Evolutionary conservation across 2,888 invertebrate genomes (phyloP).

Genomic region (Tetragonula carbonaria): DNA sequence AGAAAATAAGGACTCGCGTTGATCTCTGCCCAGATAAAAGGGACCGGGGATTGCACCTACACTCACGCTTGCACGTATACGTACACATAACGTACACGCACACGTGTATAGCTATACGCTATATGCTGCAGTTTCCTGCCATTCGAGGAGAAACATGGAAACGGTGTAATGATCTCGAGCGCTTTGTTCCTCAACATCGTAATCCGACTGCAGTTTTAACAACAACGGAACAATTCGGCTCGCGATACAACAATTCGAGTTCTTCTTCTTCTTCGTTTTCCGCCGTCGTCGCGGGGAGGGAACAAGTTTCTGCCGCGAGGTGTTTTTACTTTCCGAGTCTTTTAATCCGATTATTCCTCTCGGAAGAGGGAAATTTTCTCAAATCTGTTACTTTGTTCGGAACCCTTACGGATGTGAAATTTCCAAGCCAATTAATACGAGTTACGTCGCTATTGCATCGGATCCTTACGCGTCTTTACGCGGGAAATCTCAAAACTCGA

Average conservation of each 20-base stretch:
- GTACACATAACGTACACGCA: not conserved
- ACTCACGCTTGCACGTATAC: not conserved
- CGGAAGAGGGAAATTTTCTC: not conserved
- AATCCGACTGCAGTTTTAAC: slow-evolving; percentile 13
- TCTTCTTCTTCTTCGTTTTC: not conserved
- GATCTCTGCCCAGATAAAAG: slow-evolving; percentile 44
- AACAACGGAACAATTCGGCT: not conserved
- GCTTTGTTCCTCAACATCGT: slow-evolving; percentile 40
- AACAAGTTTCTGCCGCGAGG: too few relatives aligned
- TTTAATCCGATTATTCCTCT: not conserved
- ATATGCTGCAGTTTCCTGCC: slow-evolving; percentile 3
- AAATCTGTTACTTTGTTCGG: not conserved
- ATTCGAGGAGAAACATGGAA: slow-evolving; percentile 33
- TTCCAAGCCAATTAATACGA: too few relatives aligned
- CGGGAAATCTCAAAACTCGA: too few relatives aligned
- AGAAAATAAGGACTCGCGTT: slow-evolving; percentile 41
- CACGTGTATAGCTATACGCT: too few relatives aligned
- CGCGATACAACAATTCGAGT: not conserved
- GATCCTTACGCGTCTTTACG: too few relatives aligned
- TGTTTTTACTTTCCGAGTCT: not conserved
- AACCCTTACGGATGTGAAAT: not conserved
- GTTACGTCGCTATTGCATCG: too few relatives aligned
- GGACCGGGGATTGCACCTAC: not conserved
- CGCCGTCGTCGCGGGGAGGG: too few relatives aligned
- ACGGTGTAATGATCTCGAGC: slow-evolving; percentile 52